A percentile compares a stretch with the other conserved stretches of the same genome.
These are phyloP conservation scores for Polydrusus tereticollis DNA, from an alignment of 2,888 invertebrate genomes.

Conservation along the genomic window DNA sequence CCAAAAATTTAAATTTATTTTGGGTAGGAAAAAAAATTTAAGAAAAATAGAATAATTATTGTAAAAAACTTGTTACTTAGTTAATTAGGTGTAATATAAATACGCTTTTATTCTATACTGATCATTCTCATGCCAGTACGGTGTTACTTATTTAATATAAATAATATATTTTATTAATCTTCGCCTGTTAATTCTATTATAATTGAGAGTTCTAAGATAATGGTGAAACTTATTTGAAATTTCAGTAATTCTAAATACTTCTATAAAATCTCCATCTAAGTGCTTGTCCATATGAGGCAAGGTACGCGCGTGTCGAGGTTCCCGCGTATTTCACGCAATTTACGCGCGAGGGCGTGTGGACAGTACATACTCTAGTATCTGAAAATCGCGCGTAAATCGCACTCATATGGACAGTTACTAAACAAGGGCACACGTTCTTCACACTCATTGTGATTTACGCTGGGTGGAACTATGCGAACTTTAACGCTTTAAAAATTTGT, in stretches of 20 bases:
- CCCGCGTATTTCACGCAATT: no score
- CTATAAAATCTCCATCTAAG: no score
- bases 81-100: neutral
- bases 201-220: neutral
- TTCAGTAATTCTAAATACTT: neutral
- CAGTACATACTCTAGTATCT: no score
- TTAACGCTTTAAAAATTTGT: no score
- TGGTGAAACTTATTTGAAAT: neutral
- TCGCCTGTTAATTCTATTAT: neutral
- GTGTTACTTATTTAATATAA: conserved; percentile 19
- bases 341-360: no score
- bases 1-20: conserved; percentile 25
- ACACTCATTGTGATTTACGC: no score
- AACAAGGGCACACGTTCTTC: no score
- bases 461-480: no score
- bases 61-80: conserved; percentile 6
- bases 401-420: no score
- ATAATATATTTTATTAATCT: conserved; percentile 22
- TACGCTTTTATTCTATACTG: conserved; percentile 21
- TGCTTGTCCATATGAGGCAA: no score
- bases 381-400: no score
- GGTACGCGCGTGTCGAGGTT: no score
- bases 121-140: conserved; percentile 31
- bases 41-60: neutral
- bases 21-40: neutral